A percentile compares a stretch with the other conserved stretches of the same genome.
These are phyloP conservation scores for Anarsia innoxiella DNA, from an alignment of 2,888 invertebrate genomes.

Conservation along the genomic window DNA sequence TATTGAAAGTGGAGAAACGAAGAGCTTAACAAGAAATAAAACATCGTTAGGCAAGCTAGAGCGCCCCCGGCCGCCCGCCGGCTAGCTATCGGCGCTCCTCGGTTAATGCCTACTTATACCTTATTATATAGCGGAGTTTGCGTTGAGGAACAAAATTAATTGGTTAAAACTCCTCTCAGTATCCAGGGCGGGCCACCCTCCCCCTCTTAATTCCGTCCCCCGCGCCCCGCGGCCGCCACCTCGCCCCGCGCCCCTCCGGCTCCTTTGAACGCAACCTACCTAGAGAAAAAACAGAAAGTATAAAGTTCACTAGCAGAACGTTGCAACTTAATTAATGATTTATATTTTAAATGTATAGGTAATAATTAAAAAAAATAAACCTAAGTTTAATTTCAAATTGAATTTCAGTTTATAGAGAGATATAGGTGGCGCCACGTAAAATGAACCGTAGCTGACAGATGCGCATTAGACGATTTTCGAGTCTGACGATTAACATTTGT, in stretches of 20 bases:
- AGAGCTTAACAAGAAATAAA: constrained; percentile 76
- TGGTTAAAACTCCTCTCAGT: constrained; percentile 78
- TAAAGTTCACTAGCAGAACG: constrained; percentile 57
- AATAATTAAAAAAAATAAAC: no score
- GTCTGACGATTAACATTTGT: no score
- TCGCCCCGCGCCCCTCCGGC: constrained; percentile 53
- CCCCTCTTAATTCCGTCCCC: constrained; percentile 66
- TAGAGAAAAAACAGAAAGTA: constrained; percentile 76
- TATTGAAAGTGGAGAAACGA: constrained; percentile 75
- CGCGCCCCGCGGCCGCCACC: constrained; percentile 39
- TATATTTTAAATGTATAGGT: neutral
- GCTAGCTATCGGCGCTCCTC: constrained; percentile 74
- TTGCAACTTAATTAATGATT: constrained; percentile 67
- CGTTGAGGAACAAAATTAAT: constrained; percentile 78
- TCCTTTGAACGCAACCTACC: constrained; percentile 76
- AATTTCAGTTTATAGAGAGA: no score
- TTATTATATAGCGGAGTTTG: constrained; percentile 76
- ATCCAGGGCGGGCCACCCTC: constrained; percentile 70
- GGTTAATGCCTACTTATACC: constrained; percentile 75
- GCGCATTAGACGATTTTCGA: no score
- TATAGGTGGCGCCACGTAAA: no score
- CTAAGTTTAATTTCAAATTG: no score
- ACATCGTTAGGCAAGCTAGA: constrained; percentile 71
- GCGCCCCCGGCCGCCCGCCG: constrained; percentile 63
- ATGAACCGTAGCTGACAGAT: no score